Evolutionary conservation across 2,888 invertebrate genomes (phyloP), one percentile per base, ranked within the genome.

Genomic region (Harpalus rufipes): DNA sequence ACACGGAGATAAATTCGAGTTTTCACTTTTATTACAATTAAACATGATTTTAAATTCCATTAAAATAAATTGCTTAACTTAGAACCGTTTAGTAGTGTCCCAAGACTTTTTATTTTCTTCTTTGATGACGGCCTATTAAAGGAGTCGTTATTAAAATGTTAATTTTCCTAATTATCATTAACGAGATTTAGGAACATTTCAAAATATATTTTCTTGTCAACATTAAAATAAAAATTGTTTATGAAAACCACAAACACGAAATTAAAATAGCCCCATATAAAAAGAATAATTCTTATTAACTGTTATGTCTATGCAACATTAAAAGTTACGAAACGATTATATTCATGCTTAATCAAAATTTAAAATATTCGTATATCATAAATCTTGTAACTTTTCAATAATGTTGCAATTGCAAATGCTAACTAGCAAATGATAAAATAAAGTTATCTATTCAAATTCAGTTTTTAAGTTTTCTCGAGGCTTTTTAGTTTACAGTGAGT

Each of bases 41-140:
- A 44, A 44, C 72, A 74, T 74, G 44, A 74, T 74, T 74, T 74
- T 44, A 44, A n/a, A 74, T 44, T 74, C 41, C 44, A 74, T 74
- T 74, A 18, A 74, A 44, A 44, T 74, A 74, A 74, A 74, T 74
- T 74, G 41, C 41, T 74, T 74, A 44, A 74, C 72, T 74, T 74
- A 16, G 44, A 74, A 74, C 16, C 72, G 16, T 74, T 74, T 44
- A 74, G 18, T 16, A 41, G 12, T 18, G 12, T 18, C 63, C 21
- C 12, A 74, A 41, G 7, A 16, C 44, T 74, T 74, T 74, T 74
- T 74, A 74, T 74, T 7, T 74, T 18, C 25, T 32, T 32, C 10
- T 74, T 7, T 7, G 41, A 74, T 21, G 18, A 74, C n/a, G 32
- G 39, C 32, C 41, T 51, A 44, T 74, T 74, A 74, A 74, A 74